These are phyloP conservation scores for Echiichthys vipera DNA, from an alignment of 2,797 vertebrate species.

Conservation along the genomic window DNA sequence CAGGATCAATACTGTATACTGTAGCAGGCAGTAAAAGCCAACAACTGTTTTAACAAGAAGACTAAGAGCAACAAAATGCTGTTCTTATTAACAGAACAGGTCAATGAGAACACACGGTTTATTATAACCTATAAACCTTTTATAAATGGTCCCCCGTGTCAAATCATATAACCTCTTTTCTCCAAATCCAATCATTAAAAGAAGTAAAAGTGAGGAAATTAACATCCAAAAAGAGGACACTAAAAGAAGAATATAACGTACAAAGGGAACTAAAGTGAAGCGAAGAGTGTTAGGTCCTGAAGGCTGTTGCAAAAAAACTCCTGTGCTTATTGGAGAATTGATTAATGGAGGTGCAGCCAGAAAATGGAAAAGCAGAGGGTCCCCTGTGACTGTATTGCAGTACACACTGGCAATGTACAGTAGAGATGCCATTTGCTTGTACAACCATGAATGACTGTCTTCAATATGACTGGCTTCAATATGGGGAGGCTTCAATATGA, in stretches of 20 bases:
- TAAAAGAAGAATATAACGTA: not conserved
- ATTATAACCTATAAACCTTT: too few relatives aligned
- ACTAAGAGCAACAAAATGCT: not conserved
- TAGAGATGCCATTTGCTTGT: slow-evolving; percentile 18
- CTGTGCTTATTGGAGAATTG: slow-evolving; percentile 53
- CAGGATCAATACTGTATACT: not conserved
- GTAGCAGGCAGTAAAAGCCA: not conserved
- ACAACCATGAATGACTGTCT: slow-evolving; percentile 47
- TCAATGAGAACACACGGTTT: not conserved
- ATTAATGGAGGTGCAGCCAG: slow-evolving; percentile 56
- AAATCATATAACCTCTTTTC: not conserved
- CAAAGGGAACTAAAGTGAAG: not conserved
- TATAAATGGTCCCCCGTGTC: not conserved
- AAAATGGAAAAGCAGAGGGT: slow-evolving; percentile 35
- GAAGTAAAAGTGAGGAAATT: not conserved
- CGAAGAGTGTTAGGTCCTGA: not conserved
- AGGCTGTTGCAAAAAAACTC: not conserved
- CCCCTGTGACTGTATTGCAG: slow-evolving; percentile 37
- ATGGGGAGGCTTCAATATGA: slow-evolving; percentile 37
- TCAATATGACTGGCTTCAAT: slow-evolving; percentile 32
- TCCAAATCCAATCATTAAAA: slow-evolving; percentile 25
- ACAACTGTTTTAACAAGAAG: not conserved
- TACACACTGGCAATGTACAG: not conserved
- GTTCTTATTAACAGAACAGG: too few relatives aligned
- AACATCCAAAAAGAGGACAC: not conserved